A percentile compares a stretch with the other conserved stretches of the same genome.
Evolutionary conservation across 2,888 invertebrate species (phyloP).

Genomic region (Colostygia pectinataria): DNA sequence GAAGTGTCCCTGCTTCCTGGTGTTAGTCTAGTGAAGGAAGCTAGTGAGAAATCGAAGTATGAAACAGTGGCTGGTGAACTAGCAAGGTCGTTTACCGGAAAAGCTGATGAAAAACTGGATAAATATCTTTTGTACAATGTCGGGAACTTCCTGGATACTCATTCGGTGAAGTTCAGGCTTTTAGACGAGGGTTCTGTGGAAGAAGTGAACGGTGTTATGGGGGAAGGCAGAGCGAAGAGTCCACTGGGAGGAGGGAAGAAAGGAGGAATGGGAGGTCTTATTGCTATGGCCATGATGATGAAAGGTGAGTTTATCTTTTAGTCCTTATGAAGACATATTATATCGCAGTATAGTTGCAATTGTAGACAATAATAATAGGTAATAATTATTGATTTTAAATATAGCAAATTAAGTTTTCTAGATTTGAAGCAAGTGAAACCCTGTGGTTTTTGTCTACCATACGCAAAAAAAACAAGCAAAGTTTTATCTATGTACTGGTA

Average conservation of each 20-base stretch:
- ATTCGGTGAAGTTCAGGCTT: constrained; percentile 86
- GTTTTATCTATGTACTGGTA: too few relatives aligned
- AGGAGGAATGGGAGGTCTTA: constrained; percentile 72
- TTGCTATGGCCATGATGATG: constrained; percentile 85
- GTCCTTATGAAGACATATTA: too few relatives aligned
- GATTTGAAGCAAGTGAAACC: too few relatives aligned
- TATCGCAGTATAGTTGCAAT: neutral
- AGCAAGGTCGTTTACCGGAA: constrained; percentile 87
- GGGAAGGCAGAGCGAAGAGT: constrained; percentile 67
- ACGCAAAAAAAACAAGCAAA: too few relatives aligned
- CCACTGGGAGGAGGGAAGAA: constrained; percentile 61
- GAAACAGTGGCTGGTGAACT: constrained; percentile 80
- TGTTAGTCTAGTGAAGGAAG: constrained; percentile 87
- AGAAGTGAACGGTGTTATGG: constrained; percentile 73
- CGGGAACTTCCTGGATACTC: constrained; percentile 86
- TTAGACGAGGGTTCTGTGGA: constrained; percentile 83
- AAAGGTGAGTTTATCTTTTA: constrained; percentile 83
- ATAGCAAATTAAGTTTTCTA: too few relatives aligned
- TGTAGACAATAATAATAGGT: neutral
- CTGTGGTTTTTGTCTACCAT: too few relatives aligned
- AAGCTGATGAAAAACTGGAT: constrained; percentile 87
- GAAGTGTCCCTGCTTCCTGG: constrained; percentile 67
- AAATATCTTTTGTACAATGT: constrained; percentile 87
- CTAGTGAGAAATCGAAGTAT: constrained; percentile 82
- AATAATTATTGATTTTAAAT: too few relatives aligned